Base-by-base conservation (phyloP, 2,797 vertebrate genomes). In the Salmo trutta region DNA sequence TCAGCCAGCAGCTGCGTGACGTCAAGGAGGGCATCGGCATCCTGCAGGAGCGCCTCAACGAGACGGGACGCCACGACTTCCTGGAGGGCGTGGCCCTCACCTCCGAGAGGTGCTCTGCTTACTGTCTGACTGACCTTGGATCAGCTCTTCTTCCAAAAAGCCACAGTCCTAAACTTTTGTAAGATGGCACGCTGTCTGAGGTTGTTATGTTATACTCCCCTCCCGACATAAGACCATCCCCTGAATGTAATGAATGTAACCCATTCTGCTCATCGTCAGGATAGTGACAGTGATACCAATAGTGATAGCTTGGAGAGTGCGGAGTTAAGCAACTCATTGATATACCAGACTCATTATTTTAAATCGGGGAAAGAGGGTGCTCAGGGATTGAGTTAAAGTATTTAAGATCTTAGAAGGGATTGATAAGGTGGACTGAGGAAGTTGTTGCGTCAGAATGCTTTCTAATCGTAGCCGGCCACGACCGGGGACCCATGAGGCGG, bases 11-110 rank as follows among this genome's bases (percentile, higher is more conserved):
- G 93, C 96, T 99, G 80, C 97, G 95, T 1, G 97, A 97, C 75
- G 96, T 99, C 74, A 97, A 98, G 87, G 98, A 99, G 85, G 98
- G 98, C 51, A 94, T 96, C 85, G 97, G 97, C 93, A 97, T 99
- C 92, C 94, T 99, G 80, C 97, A 99, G 92, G 98, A 99, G 83
- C 94, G 96, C 54, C 94, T 99, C 85, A 94, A 94, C 0, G 98
- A 99, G 79, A 91, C 92, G 0, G 96, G 96, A 59, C 94, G 95
- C 0, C 97, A 98, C 21, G 89, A 94, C 87, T 99, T 99, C 89
- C 91, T 99, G 85, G 97, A 96, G 0, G 96, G 98, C 0, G 89
- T 99, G 19, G 96, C 96, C 0, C 93, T 96, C 0, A 96, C 98
- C 4, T 96, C 97, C 0, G 97, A 99, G 88, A 96, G 97, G 98